Evolutionary conservation across 2,888 invertebrate species (phyloP).

Genomic region (Troides oblongomaculatus): DNA sequence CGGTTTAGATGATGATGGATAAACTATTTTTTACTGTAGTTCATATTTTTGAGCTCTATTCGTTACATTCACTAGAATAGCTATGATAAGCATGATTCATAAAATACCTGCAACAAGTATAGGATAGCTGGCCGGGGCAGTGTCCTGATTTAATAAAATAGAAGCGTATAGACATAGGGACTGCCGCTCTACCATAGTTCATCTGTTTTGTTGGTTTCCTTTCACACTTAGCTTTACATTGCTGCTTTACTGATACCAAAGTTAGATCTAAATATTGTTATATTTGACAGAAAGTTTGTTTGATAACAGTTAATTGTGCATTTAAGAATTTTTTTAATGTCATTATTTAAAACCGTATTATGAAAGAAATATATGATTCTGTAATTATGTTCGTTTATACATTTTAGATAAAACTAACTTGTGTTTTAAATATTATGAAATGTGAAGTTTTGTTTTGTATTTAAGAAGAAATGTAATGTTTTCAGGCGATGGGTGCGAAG

Average conservation of each 20-base stretch:
- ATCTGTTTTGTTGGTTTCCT: conserved; percentile 43
- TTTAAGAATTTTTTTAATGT: too few relatives aligned
- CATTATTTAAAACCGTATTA: too few relatives aligned
- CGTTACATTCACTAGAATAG: conserved; percentile 59
- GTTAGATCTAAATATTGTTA: background rate
- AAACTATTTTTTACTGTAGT: too few relatives aligned
- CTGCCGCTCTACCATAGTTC: conserved; percentile 42
- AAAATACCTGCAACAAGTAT: conserved; percentile 56
- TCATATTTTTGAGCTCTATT: background rate
- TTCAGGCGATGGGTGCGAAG: conserved; percentile 24
- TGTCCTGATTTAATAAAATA: conserved; percentile 73
- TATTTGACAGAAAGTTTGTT: too few relatives aligned
- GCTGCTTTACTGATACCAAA: conserved; percentile 32
- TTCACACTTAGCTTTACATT: conserved; percentile 47
- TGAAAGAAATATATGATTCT: too few relatives aligned
- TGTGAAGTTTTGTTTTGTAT: background rate
- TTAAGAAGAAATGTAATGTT: conserved; percentile 36
- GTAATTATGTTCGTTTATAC: too few relatives aligned
- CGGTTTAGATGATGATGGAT: too few relatives aligned
- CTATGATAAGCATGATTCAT: conserved; percentile 73
- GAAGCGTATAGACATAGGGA: conserved; percentile 54
- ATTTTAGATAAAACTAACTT: too few relatives aligned
- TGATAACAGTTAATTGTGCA: too few relatives aligned
- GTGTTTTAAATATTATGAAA: background rate
- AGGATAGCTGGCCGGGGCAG: conserved; percentile 50